phyloP scores from a whole-genome alignment of 2,113 vertebrate species.

The Chlorodrepanis virens region DNA sequence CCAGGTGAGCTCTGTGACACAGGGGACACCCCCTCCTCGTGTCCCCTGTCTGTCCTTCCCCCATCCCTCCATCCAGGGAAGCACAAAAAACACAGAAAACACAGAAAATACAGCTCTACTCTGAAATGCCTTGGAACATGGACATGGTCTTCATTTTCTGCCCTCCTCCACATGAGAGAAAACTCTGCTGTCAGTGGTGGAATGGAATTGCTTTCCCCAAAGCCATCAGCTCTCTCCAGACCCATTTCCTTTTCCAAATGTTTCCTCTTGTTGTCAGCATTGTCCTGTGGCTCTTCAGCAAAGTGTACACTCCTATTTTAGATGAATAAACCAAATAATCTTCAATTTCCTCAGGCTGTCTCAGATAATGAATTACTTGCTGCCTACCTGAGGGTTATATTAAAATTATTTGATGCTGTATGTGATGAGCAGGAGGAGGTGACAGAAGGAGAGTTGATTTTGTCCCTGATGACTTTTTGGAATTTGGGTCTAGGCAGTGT shows the following conservation, averaged over 20 bases:
- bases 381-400: not conserved
- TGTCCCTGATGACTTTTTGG: not conserved
- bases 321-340: not conserved
- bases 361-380: not conserved
- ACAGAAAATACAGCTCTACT: not conserved
- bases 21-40: rapidly evolving
- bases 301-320: not conserved
- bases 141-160: not conserved
- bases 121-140: not conserved
- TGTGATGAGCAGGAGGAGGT: not conserved
- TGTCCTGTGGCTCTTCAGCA: not conserved
- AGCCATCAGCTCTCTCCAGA: not conserved
- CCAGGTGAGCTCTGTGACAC: not conserved
- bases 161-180: not conserved
- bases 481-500: not conserved
- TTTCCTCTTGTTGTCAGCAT: not conserved
- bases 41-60: no score
- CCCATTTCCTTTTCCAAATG: not conserved
- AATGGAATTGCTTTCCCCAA: not conserved
- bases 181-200: not conserved
- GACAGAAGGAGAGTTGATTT: not conserved
- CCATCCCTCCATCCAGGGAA: not conserved
- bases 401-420: not conserved
- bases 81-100: not conserved
- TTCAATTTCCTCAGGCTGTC: not conserved